A percentile compares a stretch with the other conserved stretches of the same genome.
These are phyloP conservation scores for Taxidea taxus DNA, from an alignment of 2,113 vertebrate genomes.

Conservation along the genomic window DNA sequence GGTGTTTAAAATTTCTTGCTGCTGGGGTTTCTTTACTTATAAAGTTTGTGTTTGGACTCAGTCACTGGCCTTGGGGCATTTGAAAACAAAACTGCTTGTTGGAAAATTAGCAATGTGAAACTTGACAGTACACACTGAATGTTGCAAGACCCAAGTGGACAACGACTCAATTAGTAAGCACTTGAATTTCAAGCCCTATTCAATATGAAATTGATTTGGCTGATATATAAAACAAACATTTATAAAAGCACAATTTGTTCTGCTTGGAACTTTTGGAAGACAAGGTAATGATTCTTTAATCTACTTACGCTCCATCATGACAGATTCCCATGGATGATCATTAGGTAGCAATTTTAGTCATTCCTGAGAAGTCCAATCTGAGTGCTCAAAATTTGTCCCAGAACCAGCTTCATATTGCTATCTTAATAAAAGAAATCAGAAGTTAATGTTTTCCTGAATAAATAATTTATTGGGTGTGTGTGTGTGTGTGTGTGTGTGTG, in stretches of 20 bases:
- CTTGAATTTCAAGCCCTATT: constrained; percentile 67
- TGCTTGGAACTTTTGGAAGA: constrained; percentile 24
- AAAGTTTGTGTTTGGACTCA: constrained; percentile 79
- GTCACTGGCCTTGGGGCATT: constrained; percentile 84
- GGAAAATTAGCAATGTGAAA: constrained; percentile 83
- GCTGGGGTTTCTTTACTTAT: constrained; percentile 60
- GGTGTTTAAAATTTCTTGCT: constrained; percentile 73
- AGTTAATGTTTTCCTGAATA: constrained; percentile 38
- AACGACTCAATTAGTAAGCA: constrained; percentile 72
- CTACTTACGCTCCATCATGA: constrained; percentile 8
- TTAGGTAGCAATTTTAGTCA: not conserved
- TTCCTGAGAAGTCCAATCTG: constrained; percentile 15
- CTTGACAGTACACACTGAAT: constrained; percentile 78
- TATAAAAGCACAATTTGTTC: constrained; percentile 39
- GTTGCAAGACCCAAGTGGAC: constrained; percentile 73
- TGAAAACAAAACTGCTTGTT: constrained; percentile 86
- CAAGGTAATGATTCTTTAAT: constrained; percentile 25
- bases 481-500: not conserved
- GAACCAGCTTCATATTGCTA: not conserved
- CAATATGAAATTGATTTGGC: constrained; percentile 40
- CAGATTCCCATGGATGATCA: constrained; percentile 19
- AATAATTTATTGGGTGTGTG: not conserved
- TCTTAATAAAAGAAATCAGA: constrained; percentile 41
- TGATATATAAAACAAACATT: not conserved
- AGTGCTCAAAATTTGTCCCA: constrained; percentile 12